Evolutionary conservation across 2,113 vertebrate species (phyloP), one percentile per base, ranked within the genome.

Genomic region (Rhadina sibilatrix): DNA sequence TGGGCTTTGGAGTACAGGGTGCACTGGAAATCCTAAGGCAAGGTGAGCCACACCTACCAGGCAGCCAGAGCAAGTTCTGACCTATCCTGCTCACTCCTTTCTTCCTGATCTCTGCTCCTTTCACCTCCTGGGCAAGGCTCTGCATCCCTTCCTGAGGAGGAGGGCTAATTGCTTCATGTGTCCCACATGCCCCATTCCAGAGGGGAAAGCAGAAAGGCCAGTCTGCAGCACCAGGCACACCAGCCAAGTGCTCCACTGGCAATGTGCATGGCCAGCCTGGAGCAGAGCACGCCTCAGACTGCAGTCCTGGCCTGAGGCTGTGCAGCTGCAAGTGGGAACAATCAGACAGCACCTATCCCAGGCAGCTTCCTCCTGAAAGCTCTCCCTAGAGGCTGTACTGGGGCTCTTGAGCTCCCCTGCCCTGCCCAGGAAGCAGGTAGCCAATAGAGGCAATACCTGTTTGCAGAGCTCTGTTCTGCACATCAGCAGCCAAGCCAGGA

Each of bases 111-210:
- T 84, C 54, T 78, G 44, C 46, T 18, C 4, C 11, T 77, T 74
- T 42, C 15, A 30, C 60, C 28, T 38, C 28, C 31, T 21, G 24
- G 47, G 21, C 35, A 78, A 75, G 60, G 20, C 52, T 88, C 38
- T 72, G n/a, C 35, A 37, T 50, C 74, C 25, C 20, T 76, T 59
- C 53, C 52, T 1, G 0, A 59, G 49, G 23, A 83, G 16, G 18
- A 30, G 47, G 60, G 27, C 20, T 38, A 13, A 74, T 52, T 54
- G 16, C 23, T 66, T 52, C 1, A 0, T 57, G 16, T 40, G 44
- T 57, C 46, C 30, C 37, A 4, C 2, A 0, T 3, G 11, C 44
- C 54, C 38, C 57, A 4, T 63, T 83, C 52, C 1, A 2, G 47
- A 53, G 35, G 20, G 4, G 5, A 75, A 54, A 49, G 56, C 56